These are phyloP conservation scores for Pandemis corylana DNA, from an alignment of 2,888 invertebrate species.

Conservation along the genomic window DNA sequence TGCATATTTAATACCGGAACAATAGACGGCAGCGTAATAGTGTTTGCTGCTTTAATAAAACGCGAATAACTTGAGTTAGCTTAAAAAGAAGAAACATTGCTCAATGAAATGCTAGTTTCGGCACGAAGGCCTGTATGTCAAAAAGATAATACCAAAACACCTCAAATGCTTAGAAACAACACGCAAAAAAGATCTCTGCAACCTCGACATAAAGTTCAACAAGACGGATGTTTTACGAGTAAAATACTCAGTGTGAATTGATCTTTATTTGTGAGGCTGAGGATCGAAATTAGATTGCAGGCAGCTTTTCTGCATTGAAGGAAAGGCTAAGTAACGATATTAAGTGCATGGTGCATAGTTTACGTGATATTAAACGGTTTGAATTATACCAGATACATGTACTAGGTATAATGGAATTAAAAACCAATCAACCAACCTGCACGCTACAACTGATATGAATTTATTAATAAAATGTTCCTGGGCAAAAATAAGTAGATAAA, in stretches of 20 bases:
- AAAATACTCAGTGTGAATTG: constrained; percentile 54
- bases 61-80: constrained; percentile 69
- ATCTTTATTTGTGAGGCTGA: constrained; percentile 50
- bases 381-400: constrained; percentile 57
- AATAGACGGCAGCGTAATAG: constrained; percentile 20
- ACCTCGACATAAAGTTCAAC: constrained; percentile 52
- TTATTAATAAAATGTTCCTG: neutral
- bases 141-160: constrained; percentile 64
- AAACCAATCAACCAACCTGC: neutral
- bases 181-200: constrained; percentile 55
- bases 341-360: constrained; percentile 73
- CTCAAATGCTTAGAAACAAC: constrained; percentile 52
- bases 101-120: constrained; percentile 79
- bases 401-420: neutral
- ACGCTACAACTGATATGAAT: neutral
- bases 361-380: constrained; percentile 80
- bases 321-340: constrained; percentile 66
- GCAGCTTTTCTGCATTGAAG: constrained; percentile 56
- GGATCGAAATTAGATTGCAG: constrained; percentile 64
- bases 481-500: neutral
- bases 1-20: constrained; percentile 31
- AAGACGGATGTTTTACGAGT: constrained; percentile 45
- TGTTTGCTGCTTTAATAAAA: constrained; percentile 42
- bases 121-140: constrained; percentile 79
- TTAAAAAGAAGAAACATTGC: constrained; percentile 78